Evolutionary conservation across 2,888 invertebrate species (phyloP).

Genomic region (Cosmia trapezina): DNA sequence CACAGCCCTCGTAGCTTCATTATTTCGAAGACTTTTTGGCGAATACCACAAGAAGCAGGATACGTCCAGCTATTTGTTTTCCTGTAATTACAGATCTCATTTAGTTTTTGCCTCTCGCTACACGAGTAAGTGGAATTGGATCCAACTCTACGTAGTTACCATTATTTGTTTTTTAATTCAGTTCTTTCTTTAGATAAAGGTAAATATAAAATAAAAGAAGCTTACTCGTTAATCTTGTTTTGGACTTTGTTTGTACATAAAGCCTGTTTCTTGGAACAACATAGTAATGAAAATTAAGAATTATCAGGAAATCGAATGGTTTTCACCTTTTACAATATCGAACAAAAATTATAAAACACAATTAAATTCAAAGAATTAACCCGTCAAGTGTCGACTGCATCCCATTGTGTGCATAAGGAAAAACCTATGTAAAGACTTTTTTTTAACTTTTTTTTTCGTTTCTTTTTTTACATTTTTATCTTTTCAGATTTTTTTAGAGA

Average conservation of each 20-base stretch:
- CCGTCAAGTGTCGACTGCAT: too few relatives aligned
- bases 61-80: slow-evolving; percentile 32
- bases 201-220: not conserved
- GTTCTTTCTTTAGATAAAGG: not conserved
- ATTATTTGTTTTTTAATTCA: slow-evolving; percentile 18
- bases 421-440: too few relatives aligned
- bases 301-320: not conserved
- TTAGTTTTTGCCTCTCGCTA: slow-evolving; percentile 26
- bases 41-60: not conserved
- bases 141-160: not conserved
- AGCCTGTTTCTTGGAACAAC: not conserved
- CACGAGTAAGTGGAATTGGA: slow-evolving; percentile 21
- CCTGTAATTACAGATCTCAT: slow-evolving; percentile 40
- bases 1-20: not conserved
- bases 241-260: not conserved
- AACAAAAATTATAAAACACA: not conserved
- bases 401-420: too few relatives aligned
- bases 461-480: too few relatives aligned
- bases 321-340: not conserved
- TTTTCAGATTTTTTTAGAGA: too few relatives aligned
- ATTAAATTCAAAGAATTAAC: not conserved
- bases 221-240: not conserved
- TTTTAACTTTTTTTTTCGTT: too few relatives aligned
- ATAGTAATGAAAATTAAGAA: not conserved
- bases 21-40: slow-evolving; percentile 9